Conservation (phyloP, 2,113 vertebrate genomes). For the Mormyrus iriodes region DNA sequence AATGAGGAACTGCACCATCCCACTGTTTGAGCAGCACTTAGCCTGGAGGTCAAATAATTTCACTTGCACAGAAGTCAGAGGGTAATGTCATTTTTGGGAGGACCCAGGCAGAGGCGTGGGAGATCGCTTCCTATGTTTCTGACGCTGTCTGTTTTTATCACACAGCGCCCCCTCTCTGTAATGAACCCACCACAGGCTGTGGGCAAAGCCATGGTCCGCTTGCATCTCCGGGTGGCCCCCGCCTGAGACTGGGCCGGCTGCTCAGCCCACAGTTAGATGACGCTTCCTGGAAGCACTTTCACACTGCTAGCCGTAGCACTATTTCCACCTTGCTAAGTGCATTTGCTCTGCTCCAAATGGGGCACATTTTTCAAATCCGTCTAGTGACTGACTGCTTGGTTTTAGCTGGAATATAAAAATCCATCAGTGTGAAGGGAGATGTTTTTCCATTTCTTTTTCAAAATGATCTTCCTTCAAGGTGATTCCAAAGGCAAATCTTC, state of each 20-base stretch:
- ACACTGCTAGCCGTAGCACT: background rate
- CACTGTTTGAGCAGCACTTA: background rate
- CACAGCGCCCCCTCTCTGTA: background rate
- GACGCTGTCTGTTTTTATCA: background rate
- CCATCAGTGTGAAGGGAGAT: background rate
- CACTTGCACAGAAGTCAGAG: background rate
- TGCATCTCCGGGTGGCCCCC: background rate
- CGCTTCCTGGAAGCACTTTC: background rate
- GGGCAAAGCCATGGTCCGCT: background rate
- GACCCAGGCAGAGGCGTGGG: background rate
- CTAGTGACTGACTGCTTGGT: background rate
- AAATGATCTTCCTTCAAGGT: conserved; percentile 8
- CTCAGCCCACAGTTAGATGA: background rate
- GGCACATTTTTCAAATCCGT: background rate
- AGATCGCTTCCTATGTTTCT: background rate
- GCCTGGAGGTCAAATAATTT: background rate
- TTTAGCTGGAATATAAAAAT: background rate
- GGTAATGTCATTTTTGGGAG: background rate
- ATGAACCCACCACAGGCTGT: background rate
- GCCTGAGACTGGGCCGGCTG: background rate
- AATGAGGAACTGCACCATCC: background rate
- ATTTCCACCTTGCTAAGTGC: background rate
- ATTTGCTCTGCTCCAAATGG: background rate
- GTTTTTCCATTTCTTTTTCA: background rate
- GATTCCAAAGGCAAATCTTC: background rate